These are phyloP conservation scores for Coracias cyanogaster DNA, from an alignment of 2,797 vertebrate species.

Conservation along the genomic window DNA sequence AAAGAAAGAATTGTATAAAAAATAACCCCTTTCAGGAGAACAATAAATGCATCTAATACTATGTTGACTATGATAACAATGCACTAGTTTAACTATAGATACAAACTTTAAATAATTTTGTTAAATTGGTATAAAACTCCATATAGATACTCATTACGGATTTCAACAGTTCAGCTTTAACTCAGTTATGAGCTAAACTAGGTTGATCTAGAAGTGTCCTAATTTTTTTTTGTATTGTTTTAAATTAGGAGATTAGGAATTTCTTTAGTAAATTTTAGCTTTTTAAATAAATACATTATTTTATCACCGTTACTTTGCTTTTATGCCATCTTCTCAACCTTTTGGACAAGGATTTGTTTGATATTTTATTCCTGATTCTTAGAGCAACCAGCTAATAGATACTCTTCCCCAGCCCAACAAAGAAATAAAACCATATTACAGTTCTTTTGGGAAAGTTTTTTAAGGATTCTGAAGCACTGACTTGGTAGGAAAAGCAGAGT, in stretches of 20 bases:
- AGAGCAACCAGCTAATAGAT: neutral
- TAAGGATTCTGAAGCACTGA: neutral
- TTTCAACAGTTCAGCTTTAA: neutral
- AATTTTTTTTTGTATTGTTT: neutral
- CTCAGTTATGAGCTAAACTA: neutral
- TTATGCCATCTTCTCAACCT: neutral
- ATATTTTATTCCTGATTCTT: neutral
- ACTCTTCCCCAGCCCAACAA: neutral
- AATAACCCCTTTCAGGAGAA: neutral
- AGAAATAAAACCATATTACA: neutral
- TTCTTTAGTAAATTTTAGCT: neutral
- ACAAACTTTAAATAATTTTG: neutral
- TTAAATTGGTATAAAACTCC: neutral
- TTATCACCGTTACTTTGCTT: neutral
- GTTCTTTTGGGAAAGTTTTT: neutral
- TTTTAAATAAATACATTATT: neutral
- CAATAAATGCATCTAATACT: neutral
- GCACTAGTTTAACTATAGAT: neutral
- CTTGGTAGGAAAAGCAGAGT: neutral
- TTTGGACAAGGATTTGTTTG: neutral
- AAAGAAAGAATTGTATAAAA: neutral
- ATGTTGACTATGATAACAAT: neutral
- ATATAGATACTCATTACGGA: neutral
- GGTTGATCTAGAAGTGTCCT: neutral
- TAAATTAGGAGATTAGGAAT: neutral